A percentile compares a stretch with the other conserved stretches of the same genome.
phyloP scores from a whole-genome alignment of 2,113 vertebrate species.

The Apodemus speciosus region DNA sequence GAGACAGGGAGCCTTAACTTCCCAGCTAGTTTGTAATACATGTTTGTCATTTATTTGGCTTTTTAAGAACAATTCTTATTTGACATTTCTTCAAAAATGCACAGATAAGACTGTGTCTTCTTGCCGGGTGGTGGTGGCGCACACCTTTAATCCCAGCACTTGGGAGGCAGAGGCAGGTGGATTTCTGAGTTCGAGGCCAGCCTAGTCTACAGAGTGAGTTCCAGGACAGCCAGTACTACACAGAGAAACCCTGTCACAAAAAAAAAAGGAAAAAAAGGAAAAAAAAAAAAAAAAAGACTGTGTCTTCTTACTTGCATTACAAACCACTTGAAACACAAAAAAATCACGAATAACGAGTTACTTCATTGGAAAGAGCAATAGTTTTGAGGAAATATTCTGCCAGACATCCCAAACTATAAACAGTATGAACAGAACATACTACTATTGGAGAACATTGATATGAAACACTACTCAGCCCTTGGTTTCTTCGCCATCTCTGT shows the following conservation, averaged over 20 bases:
- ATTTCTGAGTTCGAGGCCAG: no score
- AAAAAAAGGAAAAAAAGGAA: no score
- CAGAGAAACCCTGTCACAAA: no score
- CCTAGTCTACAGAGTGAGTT: no score
- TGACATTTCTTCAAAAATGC: background rate
- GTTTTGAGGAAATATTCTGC: background rate
- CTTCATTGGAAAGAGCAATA: background rate
- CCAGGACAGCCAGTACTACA: no score
- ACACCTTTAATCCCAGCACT: no score
- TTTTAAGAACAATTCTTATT: background rate
- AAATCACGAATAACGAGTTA: background rate
- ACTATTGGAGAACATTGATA: background rate
- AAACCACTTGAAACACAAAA: background rate
- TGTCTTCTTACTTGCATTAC: background rate
- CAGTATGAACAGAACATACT: background rate
- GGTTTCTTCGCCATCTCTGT: background rate
- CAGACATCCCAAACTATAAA: background rate
- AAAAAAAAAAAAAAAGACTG: no score
- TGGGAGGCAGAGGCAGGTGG: no score
- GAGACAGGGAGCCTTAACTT: background rate
- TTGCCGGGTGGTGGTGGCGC: no score
- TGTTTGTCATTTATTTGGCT: background rate
- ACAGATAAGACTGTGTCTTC: background rate
- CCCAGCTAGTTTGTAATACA: background rate
- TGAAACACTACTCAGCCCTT: background rate